Evolutionary conservation across 2,888 invertebrate species (phyloP), one percentile per base, ranked within the genome.

Genomic region (Drosophila paranaensis): DNA sequence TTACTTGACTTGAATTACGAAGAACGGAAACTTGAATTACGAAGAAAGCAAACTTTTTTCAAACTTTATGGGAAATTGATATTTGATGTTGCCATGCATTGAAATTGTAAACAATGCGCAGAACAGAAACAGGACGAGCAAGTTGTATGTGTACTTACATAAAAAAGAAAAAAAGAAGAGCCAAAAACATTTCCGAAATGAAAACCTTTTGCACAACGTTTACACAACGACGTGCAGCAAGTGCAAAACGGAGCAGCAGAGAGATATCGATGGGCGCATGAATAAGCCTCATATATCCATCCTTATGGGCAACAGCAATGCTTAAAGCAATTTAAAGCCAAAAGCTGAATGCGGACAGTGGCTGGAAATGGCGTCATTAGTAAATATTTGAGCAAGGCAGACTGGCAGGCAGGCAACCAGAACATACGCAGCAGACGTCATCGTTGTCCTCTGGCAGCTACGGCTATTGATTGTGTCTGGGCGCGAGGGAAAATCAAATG

Each of bases 301-400:
- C 14, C 43, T 25, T 20, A n/a, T 14, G 39, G 53, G 46, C 11
- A 30, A 51, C 13, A 50, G 30, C 61, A 40, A 51, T 61, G 62
- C 62, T 62, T 62, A 53, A 57, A 71, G 46, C 35, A 58, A 75
- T 62, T 74, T 74, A 63, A 74, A 62, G 58, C n/a, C 45, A 56
- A 57, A 51, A 57, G 35, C 33, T 75, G 25, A 62, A 54, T 50
- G 25, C 25, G 43, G 50, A 35, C 56, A 40, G 42, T 43, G 37
- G 43, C n/a, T 37, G 58, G 63, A 64, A 60, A 74, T 89, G 75
- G 88, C 88, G 85, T 86, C 85, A 86, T 82, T 82, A 89, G 88
- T 73, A 79, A 89, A 81, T 81, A 73, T 83, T 84, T 83, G 67
- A 65, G 42, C 42, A 50, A 37, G 69, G 14, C 48, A 57, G 25